phyloP scores from a whole-genome alignment of 2,113 vertebrate genomes.

The Callipepla squamata region DNA sequence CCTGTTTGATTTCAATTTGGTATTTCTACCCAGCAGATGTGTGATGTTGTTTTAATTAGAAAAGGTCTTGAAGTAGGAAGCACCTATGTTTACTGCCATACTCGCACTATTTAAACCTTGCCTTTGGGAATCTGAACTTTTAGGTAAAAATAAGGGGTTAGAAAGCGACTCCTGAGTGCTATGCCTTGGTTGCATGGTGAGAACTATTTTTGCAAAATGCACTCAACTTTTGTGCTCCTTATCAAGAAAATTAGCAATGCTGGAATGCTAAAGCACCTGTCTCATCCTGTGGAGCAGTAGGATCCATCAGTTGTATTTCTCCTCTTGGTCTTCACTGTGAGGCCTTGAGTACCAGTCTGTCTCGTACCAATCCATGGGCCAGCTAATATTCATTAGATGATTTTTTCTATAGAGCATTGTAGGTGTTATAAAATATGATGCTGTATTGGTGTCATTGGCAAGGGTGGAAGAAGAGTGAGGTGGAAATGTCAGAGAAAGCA shows the following conservation, averaged over 20 bases:
- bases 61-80: not conserved
- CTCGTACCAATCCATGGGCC: not conserved
- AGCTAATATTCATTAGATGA: not conserved
- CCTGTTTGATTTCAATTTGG: not conserved
- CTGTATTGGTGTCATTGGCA: not conserved
- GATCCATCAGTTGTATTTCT: not conserved
- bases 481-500: not conserved
- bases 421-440: not conserved
- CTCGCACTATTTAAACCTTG: not conserved
- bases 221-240: not conserved
- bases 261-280: not conserved
- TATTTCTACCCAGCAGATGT: not conserved
- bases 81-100: not conserved
- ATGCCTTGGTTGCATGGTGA: not conserved
- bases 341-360: no score
- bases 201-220: not conserved
- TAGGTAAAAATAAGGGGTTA: not conserved
- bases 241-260: not conserved
- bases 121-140: not conserved
- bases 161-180: fast-evolving
- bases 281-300: not conserved
- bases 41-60: not conserved
- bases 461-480: not conserved
- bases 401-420: not conserved
- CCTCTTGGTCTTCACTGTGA: not conserved